A percentile compares a stretch with the other conserved stretches of the same genome.
Conservation (phyloP, 2,888 invertebrate genomes). For the Rosalia funebris region DNA sequence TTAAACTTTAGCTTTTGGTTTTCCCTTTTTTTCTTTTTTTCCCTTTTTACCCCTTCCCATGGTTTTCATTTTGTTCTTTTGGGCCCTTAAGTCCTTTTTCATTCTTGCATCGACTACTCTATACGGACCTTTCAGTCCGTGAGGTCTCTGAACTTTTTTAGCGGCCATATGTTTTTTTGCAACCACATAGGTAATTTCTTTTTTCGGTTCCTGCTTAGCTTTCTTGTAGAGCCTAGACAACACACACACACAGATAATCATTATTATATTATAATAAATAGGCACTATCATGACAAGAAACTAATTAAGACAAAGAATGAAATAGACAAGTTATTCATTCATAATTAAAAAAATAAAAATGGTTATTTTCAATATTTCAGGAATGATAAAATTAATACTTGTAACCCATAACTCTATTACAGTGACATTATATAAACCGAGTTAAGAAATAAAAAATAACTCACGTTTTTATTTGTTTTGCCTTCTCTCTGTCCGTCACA, state of each 20-base stretch:
- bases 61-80: slow-evolving; percentile 64
- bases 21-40: slow-evolving; percentile 24
- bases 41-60: slow-evolving; percentile 53
- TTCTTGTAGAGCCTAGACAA: slow-evolving; percentile 90
- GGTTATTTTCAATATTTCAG: too few species aligned
- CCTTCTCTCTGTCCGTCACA: slow-evolving; percentile 92
- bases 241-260: too few species aligned
- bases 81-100: slow-evolving; percentile 90
- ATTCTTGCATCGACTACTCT: slow-evolving; percentile 95
- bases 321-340: too few species aligned
- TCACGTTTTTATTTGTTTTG: slow-evolving; percentile 88
- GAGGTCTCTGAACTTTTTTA: slow-evolving; percentile 80
- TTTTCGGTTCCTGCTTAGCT: slow-evolving; percentile 84
- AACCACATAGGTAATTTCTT: slow-evolving; percentile 92
- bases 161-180: slow-evolving; percentile 87
- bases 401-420: too few species aligned
- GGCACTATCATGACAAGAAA: too few species aligned
- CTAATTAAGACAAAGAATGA: too few species aligned
- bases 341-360: too few species aligned
- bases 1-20: too few species aligned
- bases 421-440: too few species aligned
- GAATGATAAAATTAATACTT: too few species aligned
- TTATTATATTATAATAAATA: too few species aligned
- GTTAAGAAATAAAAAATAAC: too few species aligned
- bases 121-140: slow-evolving; percentile 90